Conservation (phyloP, 2,113 vertebrate genomes). For the Argyrosomus japonicus region DNA sequence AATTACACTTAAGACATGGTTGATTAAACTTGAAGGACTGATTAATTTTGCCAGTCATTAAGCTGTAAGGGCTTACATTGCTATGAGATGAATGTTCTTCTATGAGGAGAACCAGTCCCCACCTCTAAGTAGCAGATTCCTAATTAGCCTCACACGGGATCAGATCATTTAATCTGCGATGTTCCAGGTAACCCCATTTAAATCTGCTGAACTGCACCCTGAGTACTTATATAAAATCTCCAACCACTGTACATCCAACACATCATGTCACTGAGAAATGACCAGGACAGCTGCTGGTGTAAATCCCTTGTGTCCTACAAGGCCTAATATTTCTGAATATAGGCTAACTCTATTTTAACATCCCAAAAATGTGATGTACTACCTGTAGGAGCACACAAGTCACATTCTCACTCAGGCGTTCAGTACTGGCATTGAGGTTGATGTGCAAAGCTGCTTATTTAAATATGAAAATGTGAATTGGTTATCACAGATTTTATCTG, state of each 20-base stretch:
- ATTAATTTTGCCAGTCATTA: constrained; percentile 64
- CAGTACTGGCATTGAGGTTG: neutral
- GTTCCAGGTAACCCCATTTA: constrained; percentile 77
- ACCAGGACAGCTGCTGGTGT: neutral
- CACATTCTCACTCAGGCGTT: neutral
- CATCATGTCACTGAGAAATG: constrained; percentile 27
- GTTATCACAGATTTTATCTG: neutral
- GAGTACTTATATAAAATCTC: constrained; percentile 57
- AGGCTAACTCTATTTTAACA: neutral
- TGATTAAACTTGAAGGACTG: constrained; percentile 45
- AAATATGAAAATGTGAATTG: constrained; percentile 9
- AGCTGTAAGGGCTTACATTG: constrained; percentile 44
- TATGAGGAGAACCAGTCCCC: constrained; percentile 35
- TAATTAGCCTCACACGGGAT: constrained; percentile 73
- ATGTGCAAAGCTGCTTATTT: neutral
- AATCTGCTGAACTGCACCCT: constrained; percentile 72
- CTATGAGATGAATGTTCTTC: constrained; percentile 47
- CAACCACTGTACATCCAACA: constrained; percentile 37
- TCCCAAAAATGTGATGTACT: neutral
- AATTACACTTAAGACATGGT: constrained; percentile 54
- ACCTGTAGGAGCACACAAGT: neutral
- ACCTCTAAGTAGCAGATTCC: constrained; percentile 64
- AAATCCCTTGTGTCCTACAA: constrained; percentile 13
- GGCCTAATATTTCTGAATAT: constrained; percentile 11
- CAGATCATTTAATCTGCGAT: constrained; percentile 73